Evolutionary conservation across 2,888 invertebrate species (phyloP).

Genomic region (Drosophila pseudotakahashii): DNA sequence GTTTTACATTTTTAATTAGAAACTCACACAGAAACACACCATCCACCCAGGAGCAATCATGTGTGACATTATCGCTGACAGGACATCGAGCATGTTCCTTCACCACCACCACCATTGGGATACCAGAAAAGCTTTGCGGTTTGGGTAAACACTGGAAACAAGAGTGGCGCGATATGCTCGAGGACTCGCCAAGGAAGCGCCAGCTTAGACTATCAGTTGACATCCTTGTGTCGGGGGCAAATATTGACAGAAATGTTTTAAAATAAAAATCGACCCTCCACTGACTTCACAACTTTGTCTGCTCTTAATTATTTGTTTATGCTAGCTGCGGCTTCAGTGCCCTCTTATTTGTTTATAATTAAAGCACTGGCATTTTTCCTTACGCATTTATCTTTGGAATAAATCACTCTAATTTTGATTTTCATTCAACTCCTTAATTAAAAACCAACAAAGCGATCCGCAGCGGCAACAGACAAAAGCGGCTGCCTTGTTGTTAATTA

Average conservation of each 20-base stretch:
- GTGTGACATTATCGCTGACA: slow-evolving; percentile 75
- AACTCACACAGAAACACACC: slow-evolving; percentile 47
- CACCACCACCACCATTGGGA: slow-evolving; percentile 51
- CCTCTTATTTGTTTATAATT: slow-evolving; percentile 77
- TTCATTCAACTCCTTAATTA: slow-evolving; percentile 70
- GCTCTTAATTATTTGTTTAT: slow-evolving; percentile 77
- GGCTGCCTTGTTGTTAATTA: slow-evolving; percentile 71
- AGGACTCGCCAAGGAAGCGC: slow-evolving; percentile 65
- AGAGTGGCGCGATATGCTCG: slow-evolving; percentile 33
- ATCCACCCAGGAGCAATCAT: slow-evolving; percentile 49
- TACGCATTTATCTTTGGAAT: slow-evolving; percentile 43
- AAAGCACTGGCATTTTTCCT: slow-evolving; percentile 48
- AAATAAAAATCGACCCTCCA: slow-evolving; percentile 66
- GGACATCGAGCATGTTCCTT: slow-evolving; percentile 51
- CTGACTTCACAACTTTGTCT: slow-evolving; percentile 62
- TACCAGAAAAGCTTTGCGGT: slow-evolving; percentile 29
- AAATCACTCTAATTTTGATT: slow-evolving; percentile 64
- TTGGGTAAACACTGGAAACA: slow-evolving; percentile 48
- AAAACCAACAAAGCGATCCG: slow-evolving; percentile 67
- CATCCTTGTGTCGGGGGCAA: slow-evolving; percentile 56
- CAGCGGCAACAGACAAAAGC: slow-evolving; percentile 23
- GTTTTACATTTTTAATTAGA: slow-evolving; percentile 80
- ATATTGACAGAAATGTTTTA: slow-evolving; percentile 73
- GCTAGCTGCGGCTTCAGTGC: slow-evolving; percentile 60
- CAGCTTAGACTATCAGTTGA: slow-evolving; percentile 65